Percentiles rank a stretch among this genome's conserved stretches.
These are phyloP conservation scores for Tyto alba DNA, from an alignment of 2,113 vertebrate species.

Conservation along the genomic window DNA sequence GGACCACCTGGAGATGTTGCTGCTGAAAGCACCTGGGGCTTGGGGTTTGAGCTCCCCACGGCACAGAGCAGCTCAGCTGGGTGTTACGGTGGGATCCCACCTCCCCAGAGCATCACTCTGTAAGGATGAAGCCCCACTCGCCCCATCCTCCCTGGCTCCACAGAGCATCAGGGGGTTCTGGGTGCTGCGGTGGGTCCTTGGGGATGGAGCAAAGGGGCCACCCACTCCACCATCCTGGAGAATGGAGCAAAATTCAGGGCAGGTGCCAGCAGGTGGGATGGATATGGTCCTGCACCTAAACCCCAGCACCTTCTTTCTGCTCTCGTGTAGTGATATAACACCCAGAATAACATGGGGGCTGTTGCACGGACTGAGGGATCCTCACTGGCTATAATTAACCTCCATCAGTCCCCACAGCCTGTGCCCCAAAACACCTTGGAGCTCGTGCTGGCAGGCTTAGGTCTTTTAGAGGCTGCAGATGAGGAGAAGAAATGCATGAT, in stretches of 20 bases:
- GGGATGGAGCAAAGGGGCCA: not conserved
- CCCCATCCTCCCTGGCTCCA: rapidly evolving
- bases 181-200: not conserved
- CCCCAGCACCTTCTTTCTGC: not conserved
- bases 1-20: not conserved
- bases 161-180: not conserved
- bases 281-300: not conserved
- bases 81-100: not conserved
- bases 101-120: not conserved
- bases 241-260: not conserved
- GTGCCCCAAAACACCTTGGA: not conserved
- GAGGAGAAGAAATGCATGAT: rapidly evolving
- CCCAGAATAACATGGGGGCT: rapidly evolving
- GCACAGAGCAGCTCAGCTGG: not conserved
- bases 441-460: rapidly evolving
- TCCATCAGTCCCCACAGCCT: not conserved
- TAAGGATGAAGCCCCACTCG: not conserved
- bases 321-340: rapidly evolving
- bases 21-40: not conserved
- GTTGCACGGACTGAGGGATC: not conserved
- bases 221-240: not conserved
- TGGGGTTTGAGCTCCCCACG: rapidly evolving
- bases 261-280: not conserved
- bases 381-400: rapidly evolving
- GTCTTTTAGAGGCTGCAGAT: not conserved